Evolutionary conservation across 2,888 invertebrate genomes (phyloP).

Genomic region (Drosophila siamana): DNA sequence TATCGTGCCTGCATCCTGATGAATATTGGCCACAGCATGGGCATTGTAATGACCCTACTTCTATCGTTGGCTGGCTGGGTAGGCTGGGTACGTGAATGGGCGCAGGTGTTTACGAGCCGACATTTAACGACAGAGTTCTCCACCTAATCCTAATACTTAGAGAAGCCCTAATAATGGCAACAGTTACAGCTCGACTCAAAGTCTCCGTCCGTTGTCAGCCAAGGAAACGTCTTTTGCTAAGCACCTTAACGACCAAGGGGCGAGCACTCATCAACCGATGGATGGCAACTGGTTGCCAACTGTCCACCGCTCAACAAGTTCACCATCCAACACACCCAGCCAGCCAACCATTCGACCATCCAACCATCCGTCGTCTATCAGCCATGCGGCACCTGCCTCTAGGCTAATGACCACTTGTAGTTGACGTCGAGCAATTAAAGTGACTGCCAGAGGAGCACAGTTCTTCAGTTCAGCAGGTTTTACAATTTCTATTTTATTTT

Average conservation of each 20-base stretch:
- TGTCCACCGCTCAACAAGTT: slow-evolving; percentile 62
- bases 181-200: slow-evolving; percentile 36
- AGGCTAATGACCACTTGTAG: slow-evolving; percentile 70
- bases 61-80: no score
- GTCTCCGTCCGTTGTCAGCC: no score
- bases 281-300: slow-evolving; percentile 44
- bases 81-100: not conserved
- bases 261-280: slow-evolving; percentile 41
- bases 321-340: not conserved
- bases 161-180: slow-evolving; percentile 71
- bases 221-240: slow-evolving; percentile 67
- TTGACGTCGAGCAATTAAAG: slow-evolving; percentile 72
- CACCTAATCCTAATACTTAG: slow-evolving; percentile 46
- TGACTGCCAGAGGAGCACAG: slow-evolving; percentile 54
- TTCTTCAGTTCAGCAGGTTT: slow-evolving; percentile 54
- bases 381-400: slow-evolving; percentile 8
- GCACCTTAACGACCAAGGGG: slow-evolving; percentile 74
- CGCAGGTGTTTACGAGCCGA: slow-evolving; percentile 34
- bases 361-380: not conserved
- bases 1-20: not conserved
- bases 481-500: no score
- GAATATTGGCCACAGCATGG: not conserved
- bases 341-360: slow-evolving; percentile 1
- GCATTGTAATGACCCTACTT: slow-evolving; percentile 1
- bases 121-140: slow-evolving; percentile 27